Evolutionary conservation across 2,888 invertebrate species (phyloP).

Genomic region (Stenurella melanura): DNA sequence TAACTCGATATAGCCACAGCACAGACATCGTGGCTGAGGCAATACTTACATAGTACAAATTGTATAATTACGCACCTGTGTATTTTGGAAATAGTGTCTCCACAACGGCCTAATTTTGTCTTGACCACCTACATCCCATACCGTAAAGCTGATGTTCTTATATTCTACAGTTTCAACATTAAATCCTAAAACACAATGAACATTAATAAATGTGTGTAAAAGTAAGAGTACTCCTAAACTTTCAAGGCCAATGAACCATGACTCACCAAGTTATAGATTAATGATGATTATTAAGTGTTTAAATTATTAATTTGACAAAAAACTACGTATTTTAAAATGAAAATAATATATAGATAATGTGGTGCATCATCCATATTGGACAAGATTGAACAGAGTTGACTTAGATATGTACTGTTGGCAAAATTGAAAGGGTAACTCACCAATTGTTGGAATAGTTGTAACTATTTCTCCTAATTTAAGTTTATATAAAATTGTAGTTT

Average conservation of each 20-base stretch:
- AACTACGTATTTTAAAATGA: not conserved
- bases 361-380: not conserved
- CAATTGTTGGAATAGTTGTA: slow-evolving; percentile 99
- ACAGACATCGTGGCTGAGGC: too few species aligned
- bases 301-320: not conserved
- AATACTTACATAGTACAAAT: not conserved
- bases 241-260: slow-evolving; percentile 56
- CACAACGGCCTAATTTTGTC: slow-evolving; percentile 98
- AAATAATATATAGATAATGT: slow-evolving; percentile 1
- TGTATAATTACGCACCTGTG: slow-evolving; percentile 80
- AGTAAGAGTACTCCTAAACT: slow-evolving; percentile 31
- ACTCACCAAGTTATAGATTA: slow-evolving; percentile 42
- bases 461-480: slow-evolving; percentile 99
- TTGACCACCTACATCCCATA: slow-evolving; percentile 98
- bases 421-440: slow-evolving; percentile 75
- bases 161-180: slow-evolving; percentile 99
- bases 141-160: slow-evolving; percentile 99
- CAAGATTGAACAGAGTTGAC: not conserved
- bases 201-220: slow-evolving; percentile 43
- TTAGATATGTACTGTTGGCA: slow-evolving; percentile 1
- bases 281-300: not conserved
- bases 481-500: slow-evolving; percentile 99
- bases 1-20: too few species aligned
- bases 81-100: slow-evolving; percentile 99
- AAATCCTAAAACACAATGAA: slow-evolving; percentile 82